Evolutionary conservation across 2,113 vertebrate species (phyloP), one percentile per base, ranked within the genome.

Genomic region (Esox niger): DNA sequence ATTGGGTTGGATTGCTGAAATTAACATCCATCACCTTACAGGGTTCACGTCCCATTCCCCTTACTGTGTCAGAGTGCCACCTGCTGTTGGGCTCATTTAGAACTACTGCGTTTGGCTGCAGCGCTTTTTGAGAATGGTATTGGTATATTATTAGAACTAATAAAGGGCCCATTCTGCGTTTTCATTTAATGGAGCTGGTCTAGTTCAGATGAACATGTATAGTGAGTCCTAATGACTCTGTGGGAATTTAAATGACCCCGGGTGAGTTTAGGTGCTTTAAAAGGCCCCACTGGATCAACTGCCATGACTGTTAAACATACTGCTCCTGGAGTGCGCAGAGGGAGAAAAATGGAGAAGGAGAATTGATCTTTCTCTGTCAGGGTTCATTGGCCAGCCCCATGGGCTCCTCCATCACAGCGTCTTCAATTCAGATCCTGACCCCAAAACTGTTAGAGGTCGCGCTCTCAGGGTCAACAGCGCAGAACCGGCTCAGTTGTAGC

Each of bases 81-180:
- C 85, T 86, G 78, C 83, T 84, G 88, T 84, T 20, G 32, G 25
- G 59, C 71, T 75, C 74, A 59, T 81, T 82, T 79, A 64, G 29
- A 71, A 68, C 65, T 79, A 31, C 82, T 84, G 77, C 77, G 75
- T 85, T 67, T 87, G 86, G 82, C 80, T 70, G 71, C 81, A 75
- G 79, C 57, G 13, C 75, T 73, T 75, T 79, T 68, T 77, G 79
- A 78, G 80, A 69, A 78, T 76, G 79, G 66, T 86, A 89, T 90
- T 89, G 85, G 87, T 87, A 88, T 90, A 87, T 90, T 74, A 88
- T 88, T 88, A 86, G 66, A 72, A 79, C 76, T 80, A 86, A 86
- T 88, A 90, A 88, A 89, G 82, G 84, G 72, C 62, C 61, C 57
- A 62, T 82, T 86, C 86, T 82, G 86, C 85, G 65, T 82, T 88